These are phyloP conservation scores for Crossoptilon crossoptilon DNA, from an alignment of 2,797 vertebrate species.

Conservation along the genomic window DNA sequence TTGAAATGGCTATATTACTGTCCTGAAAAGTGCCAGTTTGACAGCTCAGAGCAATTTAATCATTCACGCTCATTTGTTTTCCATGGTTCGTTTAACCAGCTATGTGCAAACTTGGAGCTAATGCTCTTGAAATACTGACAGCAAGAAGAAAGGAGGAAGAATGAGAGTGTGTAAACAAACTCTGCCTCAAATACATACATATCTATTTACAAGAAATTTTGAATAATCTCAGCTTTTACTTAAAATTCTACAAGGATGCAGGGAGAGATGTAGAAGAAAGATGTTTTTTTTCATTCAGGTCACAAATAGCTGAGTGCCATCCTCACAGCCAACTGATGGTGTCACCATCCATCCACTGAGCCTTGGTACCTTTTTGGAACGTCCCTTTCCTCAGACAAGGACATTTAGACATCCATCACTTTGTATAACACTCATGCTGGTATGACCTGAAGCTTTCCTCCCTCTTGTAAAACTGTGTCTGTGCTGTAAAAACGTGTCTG, in stretches of 20 bases:
- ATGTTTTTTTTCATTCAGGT: neutral
- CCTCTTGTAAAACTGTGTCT: neutral
- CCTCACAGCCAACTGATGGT: neutral
- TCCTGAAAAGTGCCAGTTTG: neutral
- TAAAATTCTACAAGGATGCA: fast-evolving
- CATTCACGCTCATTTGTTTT: neutral
- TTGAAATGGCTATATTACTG: neutral
- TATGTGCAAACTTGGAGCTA: neutral
- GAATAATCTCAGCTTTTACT: neutral
- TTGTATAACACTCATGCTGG: neutral
- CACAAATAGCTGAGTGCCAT: neutral
- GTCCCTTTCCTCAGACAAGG: neutral
- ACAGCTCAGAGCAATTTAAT: neutral
- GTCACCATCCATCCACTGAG: neutral
- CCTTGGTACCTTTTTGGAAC: neutral
- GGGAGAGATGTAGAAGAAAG: neutral
- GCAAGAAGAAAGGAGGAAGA: neutral
- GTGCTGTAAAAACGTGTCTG: neutral
- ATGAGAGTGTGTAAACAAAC: neutral
- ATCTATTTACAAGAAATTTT: neutral
- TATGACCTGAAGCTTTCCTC: neutral
- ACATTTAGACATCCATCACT: neutral
- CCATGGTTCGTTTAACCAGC: neutral
- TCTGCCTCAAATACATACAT: neutral
- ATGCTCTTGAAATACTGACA: neutral